A percentile compares a stretch with the other conserved stretches of the same genome.
These are phyloP conservation scores for Rynchops niger DNA, from an alignment of 2,113 vertebrate genomes.

Conservation along the genomic window DNA sequence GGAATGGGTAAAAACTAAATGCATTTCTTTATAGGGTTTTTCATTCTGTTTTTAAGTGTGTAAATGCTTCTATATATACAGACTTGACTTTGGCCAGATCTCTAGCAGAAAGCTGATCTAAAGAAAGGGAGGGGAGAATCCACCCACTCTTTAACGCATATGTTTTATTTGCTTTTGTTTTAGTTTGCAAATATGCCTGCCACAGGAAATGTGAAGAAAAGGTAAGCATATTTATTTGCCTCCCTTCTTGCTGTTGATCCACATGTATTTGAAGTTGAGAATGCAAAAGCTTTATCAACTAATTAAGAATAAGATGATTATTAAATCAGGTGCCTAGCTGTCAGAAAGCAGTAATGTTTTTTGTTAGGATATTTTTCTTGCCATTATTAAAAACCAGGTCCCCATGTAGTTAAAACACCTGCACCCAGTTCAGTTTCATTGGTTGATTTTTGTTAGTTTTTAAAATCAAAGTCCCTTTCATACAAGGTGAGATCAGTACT, in stretches of 20 bases:
- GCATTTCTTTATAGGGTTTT: background rate
- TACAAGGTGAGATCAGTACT: background rate
- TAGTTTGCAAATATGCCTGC: conserved; percentile 77
- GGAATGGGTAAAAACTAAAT: background rate
- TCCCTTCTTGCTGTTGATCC: background rate
- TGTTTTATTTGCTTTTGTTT: conserved; percentile 33
- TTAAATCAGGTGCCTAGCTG: background rate
- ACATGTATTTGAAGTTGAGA: background rate
- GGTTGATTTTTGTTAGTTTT: background rate
- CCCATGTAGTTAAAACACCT: background rate
- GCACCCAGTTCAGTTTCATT: background rate
- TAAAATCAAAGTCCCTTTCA: background rate
- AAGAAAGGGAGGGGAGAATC: background rate
- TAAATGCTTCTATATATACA: background rate
- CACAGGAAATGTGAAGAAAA: conserved; percentile 76
- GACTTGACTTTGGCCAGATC: background rate
- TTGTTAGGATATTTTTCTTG: background rate
- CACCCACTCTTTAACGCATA: background rate
- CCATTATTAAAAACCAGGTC: background rate
- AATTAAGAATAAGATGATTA: background rate
- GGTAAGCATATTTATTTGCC: conserved; percentile 58
- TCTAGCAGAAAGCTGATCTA: background rate
- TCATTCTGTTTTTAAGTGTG: background rate
- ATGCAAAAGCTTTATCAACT: background rate
- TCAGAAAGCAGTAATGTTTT: background rate